These are phyloP conservation scores for Erebia palarica DNA, from an alignment of 2,888 invertebrate species.

Conservation along the genomic window DNA sequence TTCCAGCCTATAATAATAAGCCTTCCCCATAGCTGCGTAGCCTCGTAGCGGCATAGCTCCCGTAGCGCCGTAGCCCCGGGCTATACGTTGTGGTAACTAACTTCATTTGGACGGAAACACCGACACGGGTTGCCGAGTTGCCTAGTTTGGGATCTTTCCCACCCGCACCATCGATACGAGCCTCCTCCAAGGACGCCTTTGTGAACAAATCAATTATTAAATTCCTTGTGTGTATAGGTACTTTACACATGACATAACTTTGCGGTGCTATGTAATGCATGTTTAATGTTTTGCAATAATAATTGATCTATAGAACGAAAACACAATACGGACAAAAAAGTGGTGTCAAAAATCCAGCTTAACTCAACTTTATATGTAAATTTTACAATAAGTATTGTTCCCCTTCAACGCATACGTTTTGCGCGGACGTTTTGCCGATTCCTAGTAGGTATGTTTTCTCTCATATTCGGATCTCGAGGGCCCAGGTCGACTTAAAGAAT, in stretches of 20 bases:
- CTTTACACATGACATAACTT: not conserved
- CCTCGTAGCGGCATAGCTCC: not conserved
- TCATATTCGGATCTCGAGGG: no score
- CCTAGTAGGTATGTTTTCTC: no score
- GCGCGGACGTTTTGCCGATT: no score
- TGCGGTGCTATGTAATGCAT: not conserved
- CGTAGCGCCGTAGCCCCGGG: conserved; percentile 15
- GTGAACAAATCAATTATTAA: not conserved
- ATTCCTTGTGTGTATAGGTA: not conserved
- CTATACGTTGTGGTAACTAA: conserved; percentile 20
- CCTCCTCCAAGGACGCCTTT: not conserved
- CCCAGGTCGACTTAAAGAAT: no score
- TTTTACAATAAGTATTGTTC: no score
- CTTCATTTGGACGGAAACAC: conserved; percentile 26
- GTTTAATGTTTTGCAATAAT: not conserved
- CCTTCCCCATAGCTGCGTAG: not conserved
- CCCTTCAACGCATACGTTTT: no score
- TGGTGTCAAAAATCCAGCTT: no score
- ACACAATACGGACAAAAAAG: no score
- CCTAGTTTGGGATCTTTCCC: conserved; percentile 5
- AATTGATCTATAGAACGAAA: no score
- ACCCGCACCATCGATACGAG: not conserved
- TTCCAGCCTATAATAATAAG: no score
- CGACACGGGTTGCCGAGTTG: conserved; percentile 21
- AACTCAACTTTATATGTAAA: no score